A percentile compares a stretch with the other conserved stretches of the same genome.
Evolutionary conservation across 2,113 vertebrate genomes (phyloP).

Genomic region (Sylvia atricapilla): DNA sequence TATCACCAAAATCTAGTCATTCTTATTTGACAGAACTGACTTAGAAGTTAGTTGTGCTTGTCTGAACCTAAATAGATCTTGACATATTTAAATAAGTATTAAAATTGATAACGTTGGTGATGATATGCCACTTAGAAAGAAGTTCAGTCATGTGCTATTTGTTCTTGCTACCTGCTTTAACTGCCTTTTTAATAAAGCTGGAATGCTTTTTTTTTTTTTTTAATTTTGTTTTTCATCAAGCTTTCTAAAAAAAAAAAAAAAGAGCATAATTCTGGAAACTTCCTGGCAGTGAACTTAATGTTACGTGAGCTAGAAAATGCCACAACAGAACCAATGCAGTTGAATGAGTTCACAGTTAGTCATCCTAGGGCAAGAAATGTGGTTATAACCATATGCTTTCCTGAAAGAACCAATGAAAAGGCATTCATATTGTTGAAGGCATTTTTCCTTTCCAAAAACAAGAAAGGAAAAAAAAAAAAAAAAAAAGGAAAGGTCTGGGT

Average conservation of each 20-base stretch:
- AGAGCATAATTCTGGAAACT: conserved; percentile 49
- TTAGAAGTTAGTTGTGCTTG: conserved; percentile 78
- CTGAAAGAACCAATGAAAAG: conserved; percentile 58
- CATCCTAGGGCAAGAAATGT: conserved; percentile 67
- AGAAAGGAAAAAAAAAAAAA: neutral
- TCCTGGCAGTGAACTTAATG: conserved; percentile 50
- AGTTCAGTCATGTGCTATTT: conserved; percentile 62
- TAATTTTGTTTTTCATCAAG: conserved; percentile 5
- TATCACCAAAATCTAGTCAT: conserved; percentile 74
- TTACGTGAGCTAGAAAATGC: conserved; percentile 52
- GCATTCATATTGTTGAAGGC: conserved; percentile 54
- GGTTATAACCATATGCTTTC: conserved; percentile 64
- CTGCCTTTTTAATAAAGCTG: neutral
- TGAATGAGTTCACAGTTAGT: conserved; percentile 66
- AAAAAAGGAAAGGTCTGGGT: conserved; percentile 21
- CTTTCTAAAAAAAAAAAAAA: neutral
- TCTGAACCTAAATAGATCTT: conserved; percentile 79
- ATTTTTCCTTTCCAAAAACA: conserved; percentile 60
- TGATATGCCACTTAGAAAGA: conserved; percentile 61
- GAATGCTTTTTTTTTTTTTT: neutral
- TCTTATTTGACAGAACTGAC: conserved; percentile 60
- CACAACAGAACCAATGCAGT: conserved; percentile 50
- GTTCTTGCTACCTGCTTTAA: conserved; percentile 49
- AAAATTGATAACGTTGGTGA: conserved; percentile 71
- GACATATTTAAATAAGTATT: conserved; percentile 78